A percentile compares a stretch with the other conserved stretches of the same genome.
phyloP scores from a whole-genome alignment of 2,113 vertebrate genomes.

The Sapayoa aenigma region DNA sequence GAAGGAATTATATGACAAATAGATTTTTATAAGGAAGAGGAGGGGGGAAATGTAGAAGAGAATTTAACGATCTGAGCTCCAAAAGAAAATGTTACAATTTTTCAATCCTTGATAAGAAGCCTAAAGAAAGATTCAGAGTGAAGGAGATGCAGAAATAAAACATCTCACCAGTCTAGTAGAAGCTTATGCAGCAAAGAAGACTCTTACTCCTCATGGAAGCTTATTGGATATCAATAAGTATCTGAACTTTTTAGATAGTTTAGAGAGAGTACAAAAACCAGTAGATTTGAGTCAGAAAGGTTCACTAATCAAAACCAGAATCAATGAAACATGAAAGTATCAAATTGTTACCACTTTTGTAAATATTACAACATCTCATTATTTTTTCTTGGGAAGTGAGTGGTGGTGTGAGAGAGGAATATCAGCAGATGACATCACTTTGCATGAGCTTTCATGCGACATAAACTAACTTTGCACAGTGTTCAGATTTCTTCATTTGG shows the following conservation, averaged over 20 bases:
- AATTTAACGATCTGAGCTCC: not conserved
- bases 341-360: not conserved
- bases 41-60: accelerated
- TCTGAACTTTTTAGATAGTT: too few species aligned
- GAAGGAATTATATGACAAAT: not conserved
- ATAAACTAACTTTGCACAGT: not conserved
- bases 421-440: not conserved
- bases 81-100: not conserved
- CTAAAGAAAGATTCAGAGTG: not conserved
- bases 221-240: not conserved
- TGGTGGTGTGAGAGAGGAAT: not conserved
- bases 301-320: not conserved
- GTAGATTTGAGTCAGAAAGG: not conserved
- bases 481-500: not conserved
- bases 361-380: not conserved
- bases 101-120: not conserved
- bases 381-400: too few species aligned
- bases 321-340: not conserved
- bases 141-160: not conserved
- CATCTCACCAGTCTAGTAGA: accelerated
- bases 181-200: not conserved
- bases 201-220: not conserved
- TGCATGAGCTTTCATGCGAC: not conserved
- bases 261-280: not conserved
- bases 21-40: not conserved